phyloP scores from a whole-genome alignment of 1,140 invertebrate genomes.

The Drosophila orena region DNA sequence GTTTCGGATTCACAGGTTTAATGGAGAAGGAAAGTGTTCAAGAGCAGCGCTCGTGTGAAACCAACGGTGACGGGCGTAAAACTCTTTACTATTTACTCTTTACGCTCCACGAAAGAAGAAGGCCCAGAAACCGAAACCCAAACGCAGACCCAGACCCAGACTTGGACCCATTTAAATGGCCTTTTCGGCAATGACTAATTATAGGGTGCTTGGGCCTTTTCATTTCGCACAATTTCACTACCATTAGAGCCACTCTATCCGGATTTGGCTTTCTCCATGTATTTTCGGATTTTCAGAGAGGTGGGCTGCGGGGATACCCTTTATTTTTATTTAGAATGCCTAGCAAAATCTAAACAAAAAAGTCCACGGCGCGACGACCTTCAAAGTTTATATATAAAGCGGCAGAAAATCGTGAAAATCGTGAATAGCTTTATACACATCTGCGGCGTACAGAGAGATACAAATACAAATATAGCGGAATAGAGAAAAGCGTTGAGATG shows the following conservation, averaged over 20 bases:
- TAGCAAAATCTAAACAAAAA: constrained; percentile 78
- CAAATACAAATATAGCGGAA: constrained; percentile 40
- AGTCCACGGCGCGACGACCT: constrained; percentile 69
- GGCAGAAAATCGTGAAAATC: constrained; percentile 59
- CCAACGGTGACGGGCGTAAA: constrained; percentile 65
- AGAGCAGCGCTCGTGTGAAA: constrained; percentile 75
- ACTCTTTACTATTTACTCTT: constrained; percentile 66
- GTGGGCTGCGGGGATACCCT: constrained; percentile 19
- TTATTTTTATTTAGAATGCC: constrained; percentile 66
- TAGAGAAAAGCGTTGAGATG: constrained; percentile 27
- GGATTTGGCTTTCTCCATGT: constrained; percentile 47
- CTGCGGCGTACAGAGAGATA: constrained; percentile 34
- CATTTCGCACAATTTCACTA: constrained; percentile 67
- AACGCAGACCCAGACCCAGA: constrained; percentile 21
- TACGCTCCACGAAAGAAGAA: constrained; percentile 62
- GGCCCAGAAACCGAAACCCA: constrained; percentile 17
- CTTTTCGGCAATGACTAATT: constrained; percentile 70
- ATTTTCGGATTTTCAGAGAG: constrained; percentile 7
- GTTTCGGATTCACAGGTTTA: constrained; percentile 36
- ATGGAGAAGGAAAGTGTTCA: constrained; percentile 71
- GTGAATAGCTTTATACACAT: constrained; percentile 76
- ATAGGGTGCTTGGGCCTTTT: constrained; percentile 60
- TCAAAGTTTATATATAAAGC: constrained; percentile 76
- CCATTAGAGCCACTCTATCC: constrained; percentile 48
- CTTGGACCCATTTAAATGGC: constrained; percentile 61